Conservation (phyloP, 2,113 vertebrate genomes). For the Epinephelus lanceolatus region DNA sequence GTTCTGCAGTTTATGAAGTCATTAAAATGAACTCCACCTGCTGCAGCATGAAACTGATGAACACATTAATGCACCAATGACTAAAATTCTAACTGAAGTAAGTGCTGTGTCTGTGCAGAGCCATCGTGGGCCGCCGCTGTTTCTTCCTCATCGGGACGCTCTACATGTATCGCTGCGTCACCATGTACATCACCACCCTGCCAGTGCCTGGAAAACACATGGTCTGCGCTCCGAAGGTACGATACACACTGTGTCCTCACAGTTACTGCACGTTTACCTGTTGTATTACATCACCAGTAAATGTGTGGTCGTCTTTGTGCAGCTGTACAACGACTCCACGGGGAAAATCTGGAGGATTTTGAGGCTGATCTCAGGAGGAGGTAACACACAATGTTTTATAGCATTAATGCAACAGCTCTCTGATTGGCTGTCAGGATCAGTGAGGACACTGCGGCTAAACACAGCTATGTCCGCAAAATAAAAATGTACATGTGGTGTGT, state of each 20-base stretch:
- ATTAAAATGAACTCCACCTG: too few species aligned
- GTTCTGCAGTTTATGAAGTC: too few species aligned
- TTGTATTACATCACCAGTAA: background rate
- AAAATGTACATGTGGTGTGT: too few species aligned
- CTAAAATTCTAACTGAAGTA: too few species aligned
- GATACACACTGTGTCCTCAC: background rate
- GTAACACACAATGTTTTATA: constrained; percentile 30
- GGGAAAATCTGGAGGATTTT: constrained; percentile 80
- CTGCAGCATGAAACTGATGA: too few species aligned
- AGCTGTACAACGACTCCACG: constrained; percentile 76
- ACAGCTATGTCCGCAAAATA: too few species aligned
- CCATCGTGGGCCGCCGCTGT: constrained; percentile 93
- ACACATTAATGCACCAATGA: too few species aligned
- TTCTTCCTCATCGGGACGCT: constrained; percentile 97
- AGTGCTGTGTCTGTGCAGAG: constrained; percentile 75
- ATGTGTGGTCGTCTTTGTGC: background rate
- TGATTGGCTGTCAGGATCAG: background rate
- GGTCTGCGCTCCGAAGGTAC: constrained; percentile 91
- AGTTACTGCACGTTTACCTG: background rate
- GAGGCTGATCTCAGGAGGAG: constrained; percentile 79
- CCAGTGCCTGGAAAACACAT: constrained; percentile 97
- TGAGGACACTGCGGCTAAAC: too few species aligned
- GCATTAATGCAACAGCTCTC: background rate
- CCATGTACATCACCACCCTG: constrained; percentile 97
- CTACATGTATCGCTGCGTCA: constrained; percentile 96